Base-by-base conservation (phyloP, 2,113 vertebrate species). In the Coracopsis vasa region DNA sequence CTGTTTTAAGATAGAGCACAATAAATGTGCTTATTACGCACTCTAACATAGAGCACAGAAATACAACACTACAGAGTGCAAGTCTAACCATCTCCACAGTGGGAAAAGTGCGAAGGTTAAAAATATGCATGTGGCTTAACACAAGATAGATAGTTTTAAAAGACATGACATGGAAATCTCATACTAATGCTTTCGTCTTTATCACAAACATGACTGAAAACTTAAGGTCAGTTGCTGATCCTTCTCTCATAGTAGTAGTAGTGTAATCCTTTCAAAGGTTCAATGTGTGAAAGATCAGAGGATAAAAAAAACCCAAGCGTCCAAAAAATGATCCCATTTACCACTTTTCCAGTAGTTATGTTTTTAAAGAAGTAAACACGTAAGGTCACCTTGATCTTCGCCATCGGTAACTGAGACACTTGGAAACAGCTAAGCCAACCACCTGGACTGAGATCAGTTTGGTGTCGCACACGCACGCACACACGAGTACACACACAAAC, bases 1-100 rank as follows among this genome's bases (percentile, higher is more conserved):
- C 96, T 96, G 95, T 94, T 92, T 97, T 95, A 96, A 97, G 86
- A 95, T 82, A 95, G 45, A 99, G 99, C 99, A 99, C 99, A 88
- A 91, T 94, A 98, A 99, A 98, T 72, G 99, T 99, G 99, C 99
- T 97, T 91, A 98, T 92, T 95, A 98, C 84, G 98, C 98, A 99
- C 99, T 99, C 99, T 99, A 99, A 99, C 98, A 98, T 99, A 99
- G 99, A 99, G 99, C 98, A 99, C 98, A 94, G 96, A 97, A 97
- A 98, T 89, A 82, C 92, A 93, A 98, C 98, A 96, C 96, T 96
- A 96, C 95, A 96, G 98, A 97, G 98, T 97, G 93, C 96, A 93
- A 95, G 90, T 96, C 97, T 95, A 93, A 93, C 86, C 62, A 84
- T 97, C 97, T 97, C 97, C 96, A 85, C 93, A 72, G 94, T 35